A percentile compares a stretch with the other conserved stretches of the same genome.
These are phyloP conservation scores for Typhlomys cinereus DNA, from an alignment of 2,113 vertebrate species.

Conservation along the genomic window DNA sequence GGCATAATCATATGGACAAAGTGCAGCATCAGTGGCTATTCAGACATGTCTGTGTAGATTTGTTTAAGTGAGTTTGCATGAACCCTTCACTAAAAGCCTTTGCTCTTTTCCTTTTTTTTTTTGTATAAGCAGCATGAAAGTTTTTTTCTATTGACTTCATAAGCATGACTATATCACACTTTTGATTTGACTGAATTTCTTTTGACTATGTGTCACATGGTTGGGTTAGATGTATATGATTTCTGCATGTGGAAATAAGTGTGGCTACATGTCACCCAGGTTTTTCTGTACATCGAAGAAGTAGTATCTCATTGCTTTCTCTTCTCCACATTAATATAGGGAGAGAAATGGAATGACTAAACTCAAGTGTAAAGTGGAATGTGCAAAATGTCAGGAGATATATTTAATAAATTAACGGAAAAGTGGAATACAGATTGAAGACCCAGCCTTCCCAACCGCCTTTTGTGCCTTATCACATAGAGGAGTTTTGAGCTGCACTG, in stretches of 20 bases:
- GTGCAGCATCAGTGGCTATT: slow-evolving; percentile 71
- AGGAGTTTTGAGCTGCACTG: not conserved
- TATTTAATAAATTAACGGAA: slow-evolving; percentile 52
- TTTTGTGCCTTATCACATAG: not conserved
- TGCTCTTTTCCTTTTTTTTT: slow-evolving; percentile 13
- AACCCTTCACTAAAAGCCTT: not conserved
- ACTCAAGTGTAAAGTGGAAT: slow-evolving; percentile 51
- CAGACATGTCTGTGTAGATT: slow-evolving; percentile 50
- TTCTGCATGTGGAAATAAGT: slow-evolving; percentile 23
- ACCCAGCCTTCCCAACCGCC: not conserved
- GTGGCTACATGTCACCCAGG: not conserved
- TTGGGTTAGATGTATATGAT: slow-evolving; percentile 40
- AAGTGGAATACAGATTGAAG: slow-evolving; percentile 46
- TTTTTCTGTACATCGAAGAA: not conserved
- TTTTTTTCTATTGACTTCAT: slow-evolving; percentile 43
- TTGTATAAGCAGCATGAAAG: slow-evolving; percentile 28
- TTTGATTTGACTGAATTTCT: slow-evolving; percentile 54
- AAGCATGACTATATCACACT: not conserved
- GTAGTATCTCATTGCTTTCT: not conserved
- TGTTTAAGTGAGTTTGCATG: slow-evolving; percentile 41
- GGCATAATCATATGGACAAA: slow-evolving; percentile 66
- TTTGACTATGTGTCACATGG: not conserved
- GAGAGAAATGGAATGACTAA: slow-evolving; percentile 56
- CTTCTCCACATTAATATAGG: not conserved
- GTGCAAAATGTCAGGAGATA: not conserved